A percentile compares a stretch with the other conserved stretches of the same genome.
Conservation (phyloP, 2,113 vertebrate genomes). For the Abramis brama region DNA sequence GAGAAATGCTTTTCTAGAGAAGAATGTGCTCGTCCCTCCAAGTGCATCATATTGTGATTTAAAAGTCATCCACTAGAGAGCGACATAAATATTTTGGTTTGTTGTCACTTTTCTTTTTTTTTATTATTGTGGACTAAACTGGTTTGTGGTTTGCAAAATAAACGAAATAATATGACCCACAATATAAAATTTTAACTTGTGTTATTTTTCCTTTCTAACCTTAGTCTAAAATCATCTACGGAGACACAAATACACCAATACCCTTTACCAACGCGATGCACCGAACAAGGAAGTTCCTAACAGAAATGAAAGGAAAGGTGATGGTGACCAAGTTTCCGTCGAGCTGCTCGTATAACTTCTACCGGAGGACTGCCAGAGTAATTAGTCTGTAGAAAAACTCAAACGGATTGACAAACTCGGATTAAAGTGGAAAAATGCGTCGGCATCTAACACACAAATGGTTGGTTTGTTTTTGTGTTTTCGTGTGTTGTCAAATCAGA, state of each 20-base stretch:
- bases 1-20: background rate
- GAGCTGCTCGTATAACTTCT: background rate
- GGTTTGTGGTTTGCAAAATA: background rate
- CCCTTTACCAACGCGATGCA: background rate
- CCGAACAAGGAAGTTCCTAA: slow-evolving; percentile 30
- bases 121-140: background rate
- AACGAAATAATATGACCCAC: background rate
- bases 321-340: slow-evolving; percentile 12
- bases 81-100: background rate
- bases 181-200: background rate
- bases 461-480: background rate
- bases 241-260: background rate
- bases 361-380: background rate
- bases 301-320: slow-evolving; percentile 19
- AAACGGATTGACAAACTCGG: background rate
- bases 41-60: background rate
- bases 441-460: background rate
- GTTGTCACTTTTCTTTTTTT: background rate
- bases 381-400: background rate
- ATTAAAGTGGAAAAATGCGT: background rate
- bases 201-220: background rate
- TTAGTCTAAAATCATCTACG: background rate
- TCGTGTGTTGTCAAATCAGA: background rate
- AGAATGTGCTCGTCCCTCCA: background rate
- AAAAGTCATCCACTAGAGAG: slow-evolving; percentile 14